These are phyloP conservation scores for Nudaria mundana DNA, from an alignment of 2,888 invertebrate species.

Conservation along the genomic window DNA sequence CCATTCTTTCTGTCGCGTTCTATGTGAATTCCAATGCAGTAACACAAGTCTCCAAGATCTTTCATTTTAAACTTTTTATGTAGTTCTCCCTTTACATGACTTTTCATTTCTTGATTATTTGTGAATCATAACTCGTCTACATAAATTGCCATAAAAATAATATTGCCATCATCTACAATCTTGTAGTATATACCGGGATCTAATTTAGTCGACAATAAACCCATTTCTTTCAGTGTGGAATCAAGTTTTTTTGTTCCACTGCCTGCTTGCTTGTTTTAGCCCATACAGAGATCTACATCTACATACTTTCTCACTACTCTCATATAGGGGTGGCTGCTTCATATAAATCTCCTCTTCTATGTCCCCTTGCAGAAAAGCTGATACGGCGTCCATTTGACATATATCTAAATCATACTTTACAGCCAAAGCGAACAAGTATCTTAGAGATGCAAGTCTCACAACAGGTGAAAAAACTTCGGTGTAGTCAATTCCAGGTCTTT, in stretches of 20 bases:
- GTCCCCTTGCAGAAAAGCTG: not conserved
- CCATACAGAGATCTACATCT: slow-evolving; percentile 7
- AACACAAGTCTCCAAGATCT: slow-evolving; percentile 16
- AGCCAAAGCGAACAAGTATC: not conserved
- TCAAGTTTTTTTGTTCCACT: no score
- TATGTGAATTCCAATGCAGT: slow-evolving; percentile 2
- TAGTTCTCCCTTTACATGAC: slow-evolving; percentile 8
- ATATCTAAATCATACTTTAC: not conserved
- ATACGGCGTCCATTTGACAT: not conserved
- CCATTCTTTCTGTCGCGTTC: slow-evolving; percentile 2
- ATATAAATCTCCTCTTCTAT: not conserved
- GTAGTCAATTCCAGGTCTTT: no score
- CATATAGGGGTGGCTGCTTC: not conserved
- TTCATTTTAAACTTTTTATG: slow-evolving; percentile 16
- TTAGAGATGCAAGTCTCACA: no score
- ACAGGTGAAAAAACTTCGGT: no score
- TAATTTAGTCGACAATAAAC: no score
- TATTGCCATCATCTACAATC: no score
- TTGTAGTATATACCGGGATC: no score
- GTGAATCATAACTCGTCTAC: slow-evolving; percentile 9
- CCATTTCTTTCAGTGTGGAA: no score
- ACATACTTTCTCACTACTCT: no score
- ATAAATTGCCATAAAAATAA: slow-evolving; percentile 3
- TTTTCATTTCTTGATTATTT: slow-evolving; percentile 10
- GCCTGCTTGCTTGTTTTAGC: no score